Evolutionary conservation across 2,888 invertebrate species (phyloP), one percentile per base, ranked within the genome.

Genomic region (Acleris holmiana): DNA sequence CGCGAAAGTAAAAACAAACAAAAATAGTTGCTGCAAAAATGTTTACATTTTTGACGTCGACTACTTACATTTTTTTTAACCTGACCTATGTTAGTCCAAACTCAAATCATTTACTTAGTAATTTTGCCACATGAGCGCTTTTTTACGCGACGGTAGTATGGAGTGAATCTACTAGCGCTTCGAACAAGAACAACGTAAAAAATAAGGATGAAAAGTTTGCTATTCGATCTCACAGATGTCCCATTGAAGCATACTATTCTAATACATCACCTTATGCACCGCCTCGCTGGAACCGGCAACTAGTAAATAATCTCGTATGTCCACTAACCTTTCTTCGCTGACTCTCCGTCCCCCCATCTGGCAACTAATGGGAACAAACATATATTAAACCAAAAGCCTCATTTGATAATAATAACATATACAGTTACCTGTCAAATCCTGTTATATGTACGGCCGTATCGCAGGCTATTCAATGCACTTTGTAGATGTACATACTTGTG

Each of bases 401-500:
- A 47, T 44, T 21, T n/a, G 23, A n/a, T 23, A 4, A 23, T n/a
- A 44, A n/a, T 23, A 4, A 23, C 8, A 15, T 1, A 18, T 61
- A 7, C 25, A n/a, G 40, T 64, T 64, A 64, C 64, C 63, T 64
- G 18, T 23, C 35, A 35, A 2, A 40, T n/a, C 63, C 4, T 59
- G 25, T 6, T 53, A 59, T 59, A 64, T 59, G 7, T 64, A 59
- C 64, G 64, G 64, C 64, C 64, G 53, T 64, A 40, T 64, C 58
- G 65, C 65, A 65, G 65, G 60, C 59, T 65, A 60, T 64, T n/a
- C 21, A 46, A 21, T 51, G 41, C 55, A 44, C 25, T 40, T 40
- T 58, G 46, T 35, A 44, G 21, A 44, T 46, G 18, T 46, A 46
- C 35, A 40, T 7, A 18, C 46, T 29, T 23, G 7, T 25, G n/a